Base-by-base conservation (phyloP, 1,140 invertebrate species). In the Trachelipus rathkii region DNA sequence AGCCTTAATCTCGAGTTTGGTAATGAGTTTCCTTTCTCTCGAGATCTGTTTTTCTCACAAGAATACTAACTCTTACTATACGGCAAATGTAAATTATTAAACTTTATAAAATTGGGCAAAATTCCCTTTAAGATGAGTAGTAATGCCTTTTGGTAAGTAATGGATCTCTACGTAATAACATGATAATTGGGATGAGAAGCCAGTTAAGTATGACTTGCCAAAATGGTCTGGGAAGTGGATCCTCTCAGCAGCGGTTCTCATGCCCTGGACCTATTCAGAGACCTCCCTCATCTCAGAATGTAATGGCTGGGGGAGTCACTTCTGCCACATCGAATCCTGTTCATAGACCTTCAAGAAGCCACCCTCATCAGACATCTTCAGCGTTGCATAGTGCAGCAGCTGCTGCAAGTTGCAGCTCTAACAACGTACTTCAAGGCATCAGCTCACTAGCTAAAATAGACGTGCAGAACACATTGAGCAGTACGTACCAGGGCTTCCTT, bases 401-500 rank as follows among this genome's bases (percentile, higher is more conserved):
- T 70, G 71, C 67, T 70, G 67, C 43, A 73, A n/a, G 73, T 53
- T 71, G 74, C 70, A 44, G 44, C 33, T 73, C 50, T n/a, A 13
- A 19, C 50, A 60, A 60, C 50, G 50, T 13, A 69, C 71, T 21
- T 80, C 81, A 21, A 82, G 78, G 78, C 82, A 24, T 79, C 78
- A 13, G 83, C 83, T n/a, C 82, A 84, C 83, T 84, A 75, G 83
- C 83, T 44, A 84, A 84, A 66, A 75, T 83, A n/a, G n/a, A 44
- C 78, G 83, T 69, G 82, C 82, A 15, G 83, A n/a, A 84, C 79
- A 83, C 83, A 68, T 78, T 84, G 24, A 83, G 82, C 71, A 81
- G 79, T 67, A 83, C 83, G 7, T n/a, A n/a, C n/a, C 83, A 84
- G 75, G 82, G 79, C 73, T 84, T 84, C n/a, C 79, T 84, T 84